Base-by-base conservation (phyloP, 2,888 invertebrate genomes). In the Aleiodes leptofemur region DNA sequence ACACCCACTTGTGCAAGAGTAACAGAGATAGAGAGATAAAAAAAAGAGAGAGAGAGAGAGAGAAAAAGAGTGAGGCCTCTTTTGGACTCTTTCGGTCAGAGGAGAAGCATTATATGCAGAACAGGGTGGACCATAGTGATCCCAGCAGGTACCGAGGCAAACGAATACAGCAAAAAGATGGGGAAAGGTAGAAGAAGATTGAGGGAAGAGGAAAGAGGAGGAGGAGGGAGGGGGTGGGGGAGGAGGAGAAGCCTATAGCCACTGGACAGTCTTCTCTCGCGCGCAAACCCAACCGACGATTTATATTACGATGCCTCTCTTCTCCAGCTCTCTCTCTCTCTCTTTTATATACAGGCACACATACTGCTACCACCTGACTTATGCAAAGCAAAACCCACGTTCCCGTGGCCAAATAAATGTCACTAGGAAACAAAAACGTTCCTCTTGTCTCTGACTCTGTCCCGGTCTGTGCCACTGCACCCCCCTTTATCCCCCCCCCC, bases 51-150 rank as follows among this genome's bases (percentile, higher is more conserved):
- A 43, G 31, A 8, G 50, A 61, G 48, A 23, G 13, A 66, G 14
- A 23, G 31, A 56, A 66, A 68, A 43, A 68, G 14, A 53, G 16
- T 7, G 16, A 53, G 16, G 9, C 50, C 50, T 68, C 68, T 68
- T 68, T 51, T 51, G 50, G 68, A 14, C 48, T 43, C 48, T 48
- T 64, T 43, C 43, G 64, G 64, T 43, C 64, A 61, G 59, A 34
- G 34, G 13, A 31, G 80, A 79, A 82, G 86, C 87, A 88, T 88
- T 88, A 88, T 88, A 88, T 87, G 88, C 88, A 88, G 88, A 88
- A 83, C 83, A 88, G 88, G 86, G 84, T 84, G 84, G 83, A 86
- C 86, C 85, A 83, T 85, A 84, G 83, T 82, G 86, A 83, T 82
- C 80, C 81, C 76, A 74, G 81, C 80, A 64, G 61, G 72, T 64